Percentiles rank a stretch among this genome's conserved stretches.
phyloP scores from a whole-genome alignment of 64 coral and sea anemone genomes.

The Trachythela sp. region DNA sequence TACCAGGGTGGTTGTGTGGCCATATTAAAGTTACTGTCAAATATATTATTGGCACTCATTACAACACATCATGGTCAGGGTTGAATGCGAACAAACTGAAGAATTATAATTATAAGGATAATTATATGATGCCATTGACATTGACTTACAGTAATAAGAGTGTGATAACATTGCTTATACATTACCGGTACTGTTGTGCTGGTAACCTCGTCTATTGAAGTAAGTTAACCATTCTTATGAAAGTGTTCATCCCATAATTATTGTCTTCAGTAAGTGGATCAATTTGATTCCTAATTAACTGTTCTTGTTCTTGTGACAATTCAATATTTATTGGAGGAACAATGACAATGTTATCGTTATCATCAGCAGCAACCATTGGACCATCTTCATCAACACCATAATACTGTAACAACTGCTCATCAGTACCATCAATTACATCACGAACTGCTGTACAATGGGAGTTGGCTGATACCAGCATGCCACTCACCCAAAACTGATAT shows the following conservation, averaged over 20 bases:
- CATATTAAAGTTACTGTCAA: too few relatives aligned
- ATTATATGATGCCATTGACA: neutral
- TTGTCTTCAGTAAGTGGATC: neutral
- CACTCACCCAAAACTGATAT: constrained; percentile 32
- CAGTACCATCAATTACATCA: constrained; percentile 9
- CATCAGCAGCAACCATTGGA: neutral
- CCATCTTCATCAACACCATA: constrained; percentile 1
- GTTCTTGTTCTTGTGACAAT: constrained; percentile 8
- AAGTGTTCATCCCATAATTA: neutral
- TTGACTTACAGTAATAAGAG: neutral
- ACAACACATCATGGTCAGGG: neutral
- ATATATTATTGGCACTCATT: neutral
- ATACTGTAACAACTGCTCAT: neutral
- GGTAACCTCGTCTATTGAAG: neutral
- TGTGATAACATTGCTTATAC: neutral
- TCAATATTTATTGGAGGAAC: neutral
- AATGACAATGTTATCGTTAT: neutral
- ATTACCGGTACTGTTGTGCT: neutral
- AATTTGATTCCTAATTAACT: neutral
- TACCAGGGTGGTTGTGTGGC: neutral
- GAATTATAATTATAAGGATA: neutral
- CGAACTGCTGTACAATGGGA: constrained; percentile 30
- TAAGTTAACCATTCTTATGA: neutral
- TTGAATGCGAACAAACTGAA: neutral
- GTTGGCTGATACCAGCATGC: constrained; percentile 34